Evolutionary conservation across 2,888 invertebrate species (phyloP).

Genomic region (Leucania comma): DNA sequence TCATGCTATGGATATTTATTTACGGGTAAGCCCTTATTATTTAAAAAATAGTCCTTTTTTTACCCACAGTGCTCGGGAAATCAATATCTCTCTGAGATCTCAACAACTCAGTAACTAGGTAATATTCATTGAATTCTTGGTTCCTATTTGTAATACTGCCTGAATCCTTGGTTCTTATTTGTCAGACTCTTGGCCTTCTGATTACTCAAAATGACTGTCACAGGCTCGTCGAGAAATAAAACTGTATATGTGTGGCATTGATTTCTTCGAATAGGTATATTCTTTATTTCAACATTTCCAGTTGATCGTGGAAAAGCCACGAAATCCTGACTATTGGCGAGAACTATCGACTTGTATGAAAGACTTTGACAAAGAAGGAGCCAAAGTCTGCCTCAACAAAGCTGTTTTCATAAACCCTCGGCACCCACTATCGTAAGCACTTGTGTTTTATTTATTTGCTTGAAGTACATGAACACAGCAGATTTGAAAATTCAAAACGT

Average conservation of each 20-base stretch:
- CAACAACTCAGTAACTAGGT: not conserved
- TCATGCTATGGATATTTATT: constrained; percentile 81
- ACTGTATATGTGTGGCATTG: too few relatives aligned
- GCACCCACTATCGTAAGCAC: constrained; percentile 80
- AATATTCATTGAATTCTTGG: not conserved
- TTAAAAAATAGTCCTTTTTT: not conserved
- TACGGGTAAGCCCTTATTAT: constrained; percentile 73
- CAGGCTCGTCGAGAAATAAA: not conserved
- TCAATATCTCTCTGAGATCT: not conserved
- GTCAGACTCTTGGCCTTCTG: not conserved
- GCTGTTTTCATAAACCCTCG: constrained; percentile 78
- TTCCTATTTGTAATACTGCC: too few relatives aligned
- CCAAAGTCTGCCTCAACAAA: constrained; percentile 80
- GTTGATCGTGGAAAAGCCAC: constrained; percentile 72
- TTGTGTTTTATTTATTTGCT: not conserved
- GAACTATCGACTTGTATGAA: constrained; percentile 82
- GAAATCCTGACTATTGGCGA: constrained; percentile 78
- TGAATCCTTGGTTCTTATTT: not conserved
- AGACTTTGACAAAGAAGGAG: constrained; percentile 80
- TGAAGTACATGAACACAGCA: too few relatives aligned
- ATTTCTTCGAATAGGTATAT: not conserved
- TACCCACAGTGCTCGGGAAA: too few relatives aligned
- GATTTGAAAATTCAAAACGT: too few relatives aligned
- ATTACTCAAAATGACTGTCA: not conserved
- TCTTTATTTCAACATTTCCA: constrained; percentile 49